phyloP scores from a whole-genome alignment of 2,797 vertebrate species.

The Pampus argenteus region DNA sequence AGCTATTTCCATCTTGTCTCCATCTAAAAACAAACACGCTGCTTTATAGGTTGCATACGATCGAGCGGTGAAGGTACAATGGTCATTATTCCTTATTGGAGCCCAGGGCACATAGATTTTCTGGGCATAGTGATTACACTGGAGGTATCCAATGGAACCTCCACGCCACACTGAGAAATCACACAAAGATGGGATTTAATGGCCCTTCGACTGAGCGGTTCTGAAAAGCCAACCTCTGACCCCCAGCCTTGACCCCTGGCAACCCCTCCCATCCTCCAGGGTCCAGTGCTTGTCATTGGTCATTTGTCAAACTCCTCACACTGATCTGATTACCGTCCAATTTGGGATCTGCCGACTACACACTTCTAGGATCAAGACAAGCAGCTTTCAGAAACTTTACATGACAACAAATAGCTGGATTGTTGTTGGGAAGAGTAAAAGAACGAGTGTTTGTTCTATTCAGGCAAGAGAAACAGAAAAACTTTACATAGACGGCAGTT shows the following conservation, averaged over 20 bases:
- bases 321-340: conserved; percentile 83
- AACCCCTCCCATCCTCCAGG: conserved; percentile 72
- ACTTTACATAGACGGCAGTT: conserved; percentile 20
- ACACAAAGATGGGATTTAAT: conserved; percentile 84
- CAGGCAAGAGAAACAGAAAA: conserved; percentile 33
- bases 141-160: conserved; percentile 48
- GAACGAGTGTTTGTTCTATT: conserved; percentile 48
- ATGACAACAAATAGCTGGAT: conserved; percentile 75
- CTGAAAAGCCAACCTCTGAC: conserved; percentile 82
- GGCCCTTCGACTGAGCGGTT: conserved; percentile 81
- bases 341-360: conserved; percentile 78
- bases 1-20: neutral
- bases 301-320: conserved; percentile 80
- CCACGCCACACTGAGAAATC: conserved; percentile 61
- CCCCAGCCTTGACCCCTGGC: conserved; percentile 69
- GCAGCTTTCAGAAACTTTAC: conserved; percentile 76
- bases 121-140: conserved; percentile 13
- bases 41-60: neutral
- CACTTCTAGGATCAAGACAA: conserved; percentile 73
- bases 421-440: conserved; percentile 55
- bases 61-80: neutral
- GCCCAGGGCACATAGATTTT: conserved; percentile 17
- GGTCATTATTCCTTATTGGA: conserved; percentile 28
- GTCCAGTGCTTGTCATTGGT: conserved; percentile 78
- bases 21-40: neutral